phyloP scores from a whole-genome alignment of 2,888 invertebrate genomes.

The Parelbella ahira region DNA sequence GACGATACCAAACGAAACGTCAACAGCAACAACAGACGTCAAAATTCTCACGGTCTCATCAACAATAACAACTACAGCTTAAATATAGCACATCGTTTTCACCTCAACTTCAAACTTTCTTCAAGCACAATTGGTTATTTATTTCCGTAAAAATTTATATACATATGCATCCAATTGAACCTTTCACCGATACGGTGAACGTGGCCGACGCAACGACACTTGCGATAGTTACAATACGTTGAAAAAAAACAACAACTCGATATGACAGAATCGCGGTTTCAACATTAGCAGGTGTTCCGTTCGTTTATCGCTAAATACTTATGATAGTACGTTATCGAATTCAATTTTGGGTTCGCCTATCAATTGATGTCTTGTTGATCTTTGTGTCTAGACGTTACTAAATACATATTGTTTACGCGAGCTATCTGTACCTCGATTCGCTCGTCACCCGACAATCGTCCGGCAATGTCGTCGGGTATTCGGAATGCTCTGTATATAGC shows the following conservation, averaged over 20 bases:
- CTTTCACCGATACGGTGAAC: slow-evolving; percentile 65
- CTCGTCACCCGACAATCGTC: slow-evolving; percentile 8
- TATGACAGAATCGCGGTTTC: slow-evolving; percentile 1
- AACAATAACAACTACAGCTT: slow-evolving; percentile 3
- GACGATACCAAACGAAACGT: too few species aligned
- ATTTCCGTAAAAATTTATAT: slow-evolving; percentile 39
- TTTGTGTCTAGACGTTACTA: too few species aligned
- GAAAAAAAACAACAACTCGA: not conserved
- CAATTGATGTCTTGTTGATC: too few species aligned
- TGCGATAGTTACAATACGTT: too few species aligned
- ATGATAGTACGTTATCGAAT: slow-evolving; percentile 7
- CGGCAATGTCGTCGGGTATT: slow-evolving; percentile 15
- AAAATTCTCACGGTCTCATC: slow-evolving; percentile 16
- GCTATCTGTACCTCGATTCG: slow-evolving; percentile 12
- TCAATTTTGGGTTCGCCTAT: not conserved
- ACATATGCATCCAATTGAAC: slow-evolving; percentile 39
- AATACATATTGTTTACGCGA: too few species aligned
- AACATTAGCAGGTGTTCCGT: too few species aligned
- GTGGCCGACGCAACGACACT: slow-evolving; percentile 25
- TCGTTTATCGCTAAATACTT: too few species aligned
- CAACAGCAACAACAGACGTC: slow-evolving; percentile 17
- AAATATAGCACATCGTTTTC: slow-evolving; percentile 19
- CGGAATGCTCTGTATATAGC: slow-evolving; percentile 17
- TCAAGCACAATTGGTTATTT: slow-evolving; percentile 32
- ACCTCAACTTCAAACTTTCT: slow-evolving; percentile 26